Evolutionary conservation across 2,797 vertebrate genomes (phyloP).

Genomic region (Atherinosoma microstoma): DNA sequence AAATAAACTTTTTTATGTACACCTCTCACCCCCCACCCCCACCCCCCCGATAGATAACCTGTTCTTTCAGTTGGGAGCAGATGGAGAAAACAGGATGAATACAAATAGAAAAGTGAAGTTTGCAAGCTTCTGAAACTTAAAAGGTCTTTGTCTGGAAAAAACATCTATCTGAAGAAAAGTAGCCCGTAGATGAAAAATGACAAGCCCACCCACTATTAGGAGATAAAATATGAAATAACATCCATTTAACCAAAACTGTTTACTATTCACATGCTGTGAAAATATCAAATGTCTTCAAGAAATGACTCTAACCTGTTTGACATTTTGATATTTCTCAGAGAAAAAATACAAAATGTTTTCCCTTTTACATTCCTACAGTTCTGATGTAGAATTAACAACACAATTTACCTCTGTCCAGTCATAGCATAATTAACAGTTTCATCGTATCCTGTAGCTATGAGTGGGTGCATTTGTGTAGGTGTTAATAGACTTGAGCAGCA

Average conservation of each 20-base stretch:
- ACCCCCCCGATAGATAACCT: background rate
- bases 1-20: background rate
- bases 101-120: constrained; percentile 3
- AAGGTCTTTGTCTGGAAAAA: constrained; percentile 18
- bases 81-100: background rate
- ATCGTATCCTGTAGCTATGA: constrained; percentile 46
- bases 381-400: constrained; percentile 42
- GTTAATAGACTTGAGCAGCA: constrained; percentile 47
- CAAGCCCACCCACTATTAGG: background rate
- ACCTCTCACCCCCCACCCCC: too few species aligned
- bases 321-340: constrained; percentile 9
- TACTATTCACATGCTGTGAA: constrained; percentile 1
- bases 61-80: constrained; percentile 9
- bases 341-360: constrained; percentile 9
- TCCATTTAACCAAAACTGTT: background rate
- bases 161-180: constrained; percentile 10
- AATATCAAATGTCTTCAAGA: constrained; percentile 6
- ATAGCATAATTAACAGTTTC: constrained; percentile 54
- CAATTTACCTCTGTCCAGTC: constrained; percentile 40
- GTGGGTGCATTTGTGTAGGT: constrained; percentile 54
- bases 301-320: constrained; percentile 14
- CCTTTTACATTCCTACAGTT: constrained; percentile 16
- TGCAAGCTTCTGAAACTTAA: background rate
- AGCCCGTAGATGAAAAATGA: constrained; percentile 1
- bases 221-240: constrained; percentile 8